Percentiles rank a stretch among this genome's conserved stretches.
These are phyloP conservation scores for Endotricha flammealis DNA, from an alignment of 2,888 invertebrate genomes.

Conservation along the genomic window DNA sequence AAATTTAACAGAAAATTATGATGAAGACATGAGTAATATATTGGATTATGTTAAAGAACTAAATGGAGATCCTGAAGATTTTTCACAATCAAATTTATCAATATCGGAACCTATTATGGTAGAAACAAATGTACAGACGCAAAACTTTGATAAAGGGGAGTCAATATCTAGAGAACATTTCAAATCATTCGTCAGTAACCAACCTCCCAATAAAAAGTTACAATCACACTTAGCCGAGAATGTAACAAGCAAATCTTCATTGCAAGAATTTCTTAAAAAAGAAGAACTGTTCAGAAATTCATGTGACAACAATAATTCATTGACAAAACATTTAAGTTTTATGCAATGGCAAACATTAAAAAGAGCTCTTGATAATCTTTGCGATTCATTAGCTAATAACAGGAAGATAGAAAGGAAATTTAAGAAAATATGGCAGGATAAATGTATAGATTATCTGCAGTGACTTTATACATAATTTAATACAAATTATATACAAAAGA, in stretches of 20 bases:
- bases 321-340: slow-evolving; percentile 66
- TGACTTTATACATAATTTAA: slow-evolving; percentile 43
- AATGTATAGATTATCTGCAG: slow-evolving; percentile 55
- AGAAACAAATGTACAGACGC: not conserved
- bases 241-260: slow-evolving; percentile 39
- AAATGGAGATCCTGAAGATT: slow-evolving; percentile 28
- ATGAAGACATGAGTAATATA: slow-evolving; percentile 47
- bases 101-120: slow-evolving; percentile 7
- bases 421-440: slow-evolving; percentile 61
- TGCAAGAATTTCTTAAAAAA: slow-evolving; percentile 47
- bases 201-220: slow-evolving; percentile 21
- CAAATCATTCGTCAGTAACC: slow-evolving; percentile 19
- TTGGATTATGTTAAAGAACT: slow-evolving; percentile 51
- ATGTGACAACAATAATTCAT: slow-evolving; percentile 33
- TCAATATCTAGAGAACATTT: slow-evolving; percentile 41
- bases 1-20: slow-evolving; percentile 34
- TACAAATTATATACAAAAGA: too few species aligned
- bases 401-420: slow-evolving; percentile 58
- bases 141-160: slow-evolving; percentile 37
- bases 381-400: slow-evolving; percentile 34
- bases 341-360: slow-evolving; percentile 77
- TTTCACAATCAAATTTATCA: slow-evolving; percentile 11
- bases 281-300: slow-evolving; percentile 57
- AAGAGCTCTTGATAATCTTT: slow-evolving; percentile 46
- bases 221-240: slow-evolving; percentile 35